A percentile compares a stretch with the other conserved stretches of the same genome.
Evolutionary conservation across 2,113 vertebrate genomes (phyloP).

Genomic region (Rhipidura dahli): DNA sequence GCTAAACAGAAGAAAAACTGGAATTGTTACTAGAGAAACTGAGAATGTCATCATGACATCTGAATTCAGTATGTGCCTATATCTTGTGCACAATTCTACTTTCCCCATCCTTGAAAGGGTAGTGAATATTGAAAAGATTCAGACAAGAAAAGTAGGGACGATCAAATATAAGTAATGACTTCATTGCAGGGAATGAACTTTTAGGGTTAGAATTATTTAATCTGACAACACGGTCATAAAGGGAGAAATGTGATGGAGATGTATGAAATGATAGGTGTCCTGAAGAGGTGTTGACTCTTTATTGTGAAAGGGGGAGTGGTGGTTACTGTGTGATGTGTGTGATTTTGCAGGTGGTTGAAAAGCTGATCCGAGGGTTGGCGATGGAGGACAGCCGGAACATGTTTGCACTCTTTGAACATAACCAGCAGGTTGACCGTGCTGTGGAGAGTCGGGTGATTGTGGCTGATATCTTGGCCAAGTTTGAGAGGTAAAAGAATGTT

Average conservation of each 20-base stretch:
- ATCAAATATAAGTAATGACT: not conserved
- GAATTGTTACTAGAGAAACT: not conserved
- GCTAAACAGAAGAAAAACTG: not conserved
- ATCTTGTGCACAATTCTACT: not conserved
- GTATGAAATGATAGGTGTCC: not conserved
- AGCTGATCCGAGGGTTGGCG: conserved; percentile 72
- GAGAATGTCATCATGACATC: not conserved
- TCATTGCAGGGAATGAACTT: not conserved
- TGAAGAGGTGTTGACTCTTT: not conserved
- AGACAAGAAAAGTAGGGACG: not conserved
- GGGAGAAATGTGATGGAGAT: not conserved
- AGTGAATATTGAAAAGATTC: not conserved
- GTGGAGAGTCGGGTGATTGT: conserved; percentile 75
- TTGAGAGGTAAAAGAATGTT: conserved; percentile 64
- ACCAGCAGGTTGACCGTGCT: conserved; percentile 64
- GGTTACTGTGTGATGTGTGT: not conserved
- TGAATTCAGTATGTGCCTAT: not conserved
- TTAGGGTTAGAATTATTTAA: not conserved
- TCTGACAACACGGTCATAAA: not conserved
- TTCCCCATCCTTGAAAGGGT: not conserved
- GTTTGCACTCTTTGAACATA: conserved; percentile 74
- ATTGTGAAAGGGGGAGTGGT: not conserved
- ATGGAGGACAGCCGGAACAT: conserved; percentile 76
- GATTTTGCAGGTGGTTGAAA: conserved; percentile 69
- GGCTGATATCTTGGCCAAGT: conserved; percentile 75